Percentiles rank a stretch among this genome's conserved stretches.
phyloP scores from a whole-genome alignment of 2,113 vertebrate species.

The Cyrtonyx montezumae region DNA sequence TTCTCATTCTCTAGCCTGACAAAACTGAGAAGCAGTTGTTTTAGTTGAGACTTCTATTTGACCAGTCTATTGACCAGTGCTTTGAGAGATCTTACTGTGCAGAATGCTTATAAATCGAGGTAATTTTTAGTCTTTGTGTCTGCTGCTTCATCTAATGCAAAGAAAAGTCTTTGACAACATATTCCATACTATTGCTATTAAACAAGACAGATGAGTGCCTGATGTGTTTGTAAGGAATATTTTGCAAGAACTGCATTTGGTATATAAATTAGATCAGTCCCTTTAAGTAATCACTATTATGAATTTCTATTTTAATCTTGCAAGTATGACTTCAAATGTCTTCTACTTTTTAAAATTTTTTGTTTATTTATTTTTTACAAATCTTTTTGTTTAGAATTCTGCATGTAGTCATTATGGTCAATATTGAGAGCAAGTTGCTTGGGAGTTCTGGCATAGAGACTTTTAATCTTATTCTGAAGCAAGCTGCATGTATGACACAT shows the following conservation, averaged over 20 bases:
- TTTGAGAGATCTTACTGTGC: not conserved
- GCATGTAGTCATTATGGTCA: not conserved
- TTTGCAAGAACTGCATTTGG: not conserved
- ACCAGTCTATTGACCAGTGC: not conserved
- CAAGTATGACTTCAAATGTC: not conserved
- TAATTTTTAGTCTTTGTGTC: not conserved
- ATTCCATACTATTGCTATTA: not conserved
- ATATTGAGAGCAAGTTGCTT: not conserved
- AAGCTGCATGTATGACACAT: not conserved
- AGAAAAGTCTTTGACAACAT: not conserved
- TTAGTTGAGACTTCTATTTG: not conserved
- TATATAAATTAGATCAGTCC: not conserved
- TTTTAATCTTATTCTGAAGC: not conserved
- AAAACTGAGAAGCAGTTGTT: not conserved
- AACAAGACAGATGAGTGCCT: accelerated
- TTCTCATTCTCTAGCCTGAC: not conserved
- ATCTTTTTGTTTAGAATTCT: not conserved
- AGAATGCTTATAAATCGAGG: not conserved
- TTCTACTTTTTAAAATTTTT: not conserved
- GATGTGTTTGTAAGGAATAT: not conserved
- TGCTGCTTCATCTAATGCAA: not conserved
- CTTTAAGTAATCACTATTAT: not conserved
- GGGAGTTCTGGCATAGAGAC: not conserved
- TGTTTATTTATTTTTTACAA: too few relatives aligned
- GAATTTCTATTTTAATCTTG: not conserved